Evolutionary conservation across 2,888 invertebrate species (phyloP).

Genomic region (Mylabris sibirica): DNA sequence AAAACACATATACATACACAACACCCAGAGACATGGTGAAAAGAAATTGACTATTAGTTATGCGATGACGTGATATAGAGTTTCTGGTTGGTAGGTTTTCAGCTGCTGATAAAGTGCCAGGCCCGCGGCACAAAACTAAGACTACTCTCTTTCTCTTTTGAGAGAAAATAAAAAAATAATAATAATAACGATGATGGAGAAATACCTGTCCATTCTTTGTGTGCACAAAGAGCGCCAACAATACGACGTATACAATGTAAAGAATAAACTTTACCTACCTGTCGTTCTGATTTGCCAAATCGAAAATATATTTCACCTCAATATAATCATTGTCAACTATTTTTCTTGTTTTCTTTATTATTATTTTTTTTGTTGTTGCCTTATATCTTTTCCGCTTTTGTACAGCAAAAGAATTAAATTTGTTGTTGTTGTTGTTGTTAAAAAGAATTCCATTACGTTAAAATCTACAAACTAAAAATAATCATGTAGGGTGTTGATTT

Average conservation of each 20-base stretch:
- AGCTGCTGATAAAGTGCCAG: slow-evolving; percentile 28
- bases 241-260: slow-evolving; percentile 49
- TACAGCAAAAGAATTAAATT: neutral
- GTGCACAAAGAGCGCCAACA: slow-evolving; percentile 51
- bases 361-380: slow-evolving; percentile 22
- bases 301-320: slow-evolving; percentile 59
- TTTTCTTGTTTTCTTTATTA: slow-evolving; percentile 39
- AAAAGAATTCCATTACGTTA: slow-evolving; percentile 32
- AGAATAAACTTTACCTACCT: slow-evolving; percentile 58
- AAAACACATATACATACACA: too few relatives aligned
- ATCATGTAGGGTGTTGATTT: slow-evolving; percentile 18
- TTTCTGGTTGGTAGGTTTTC: slow-evolving; percentile 17
- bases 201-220: slow-evolving; percentile 56
- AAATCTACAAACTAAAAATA: slow-evolving; percentile 19
- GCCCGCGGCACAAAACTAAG: slow-evolving; percentile 51
- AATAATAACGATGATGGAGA: slow-evolving; percentile 42
- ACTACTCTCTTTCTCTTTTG: slow-evolving; percentile 1
- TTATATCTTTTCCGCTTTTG: neutral
- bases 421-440: too few relatives aligned
- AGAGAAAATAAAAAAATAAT: neutral
- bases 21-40: neutral
- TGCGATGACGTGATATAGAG: slow-evolving; percentile 14
- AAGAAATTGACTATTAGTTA: slow-evolving; percentile 9
- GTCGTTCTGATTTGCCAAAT: slow-evolving; percentile 59
- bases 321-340: slow-evolving; percentile 57